Percentiles rank a stretch among this genome's conserved stretches.
Evolutionary conservation across 2,113 vertebrate species (phyloP).

Genomic region (Erythrocebus patas): DNA sequence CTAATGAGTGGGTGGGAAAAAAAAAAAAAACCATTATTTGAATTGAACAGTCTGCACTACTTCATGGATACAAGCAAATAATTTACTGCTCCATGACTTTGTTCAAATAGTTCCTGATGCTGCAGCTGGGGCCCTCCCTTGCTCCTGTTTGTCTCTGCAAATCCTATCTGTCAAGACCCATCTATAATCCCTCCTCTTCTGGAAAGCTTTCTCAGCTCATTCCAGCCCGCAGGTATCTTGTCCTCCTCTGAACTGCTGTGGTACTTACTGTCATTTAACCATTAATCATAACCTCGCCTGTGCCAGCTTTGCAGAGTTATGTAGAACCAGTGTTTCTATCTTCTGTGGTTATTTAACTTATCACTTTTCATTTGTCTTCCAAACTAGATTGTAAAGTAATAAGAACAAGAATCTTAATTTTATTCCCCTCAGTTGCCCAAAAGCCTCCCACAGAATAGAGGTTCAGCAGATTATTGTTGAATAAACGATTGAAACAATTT

Average conservation of each 20-base stretch:
- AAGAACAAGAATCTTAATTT: constrained; percentile 19
- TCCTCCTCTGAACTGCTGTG: not conserved
- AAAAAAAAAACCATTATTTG: not conserved
- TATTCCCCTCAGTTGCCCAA: not conserved
- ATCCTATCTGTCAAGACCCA: not conserved
- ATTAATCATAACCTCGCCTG: not conserved
- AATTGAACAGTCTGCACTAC: not conserved
- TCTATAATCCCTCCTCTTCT: not conserved
- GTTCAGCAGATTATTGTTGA: not conserved
- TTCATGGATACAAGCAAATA: not conserved
- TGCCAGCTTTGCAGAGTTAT: not conserved
- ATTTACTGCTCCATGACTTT: not conserved
- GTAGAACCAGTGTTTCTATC: not conserved
- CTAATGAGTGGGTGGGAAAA: not conserved
- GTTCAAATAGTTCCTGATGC: not conserved
- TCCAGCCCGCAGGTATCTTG: not conserved
- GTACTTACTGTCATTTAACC: not conserved
- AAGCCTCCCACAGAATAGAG: not conserved
- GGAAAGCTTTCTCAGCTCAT: not conserved
- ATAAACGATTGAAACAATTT: constrained; percentile 19
- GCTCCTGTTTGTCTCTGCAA: not conserved
- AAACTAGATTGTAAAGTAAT: not conserved
- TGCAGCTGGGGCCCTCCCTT: not conserved
- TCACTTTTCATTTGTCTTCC: constrained; percentile 5
- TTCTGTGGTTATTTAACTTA: constrained; percentile 6